Conservation (phyloP, 2,113 vertebrate species). For the Psephotus haematonotus region DNA sequence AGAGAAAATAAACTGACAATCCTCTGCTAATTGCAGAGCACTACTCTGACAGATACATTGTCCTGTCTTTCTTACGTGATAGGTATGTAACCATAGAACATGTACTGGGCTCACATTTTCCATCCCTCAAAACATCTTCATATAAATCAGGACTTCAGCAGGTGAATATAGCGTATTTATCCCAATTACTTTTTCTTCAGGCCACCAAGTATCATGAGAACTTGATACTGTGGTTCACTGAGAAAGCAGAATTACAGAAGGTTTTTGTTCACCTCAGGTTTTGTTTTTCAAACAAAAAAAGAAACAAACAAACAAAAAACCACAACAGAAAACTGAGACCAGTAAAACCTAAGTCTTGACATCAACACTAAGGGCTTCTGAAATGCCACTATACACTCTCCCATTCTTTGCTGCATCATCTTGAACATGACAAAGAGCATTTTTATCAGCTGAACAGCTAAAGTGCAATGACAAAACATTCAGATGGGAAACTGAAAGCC, state of each 20-base stretch:
- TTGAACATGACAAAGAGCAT: neutral
- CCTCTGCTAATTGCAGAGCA: neutral
- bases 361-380: neutral
- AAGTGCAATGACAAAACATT: neutral
- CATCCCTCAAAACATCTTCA: neutral
- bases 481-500: neutral
- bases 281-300: neutral
- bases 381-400: neutral
- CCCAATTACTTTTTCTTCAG: neutral
- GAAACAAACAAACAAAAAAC: neutral
- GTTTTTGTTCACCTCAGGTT: neutral
- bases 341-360: neutral
- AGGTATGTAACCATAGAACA: neutral
- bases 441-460: neutral
- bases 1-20: neutral
- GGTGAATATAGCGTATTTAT: neutral
- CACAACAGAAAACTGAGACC: neutral
- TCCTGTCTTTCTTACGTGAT: neutral
- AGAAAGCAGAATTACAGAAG: neutral
- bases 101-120: neutral
- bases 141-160: neutral
- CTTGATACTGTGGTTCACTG: neutral
- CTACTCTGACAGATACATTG: neutral
- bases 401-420: neutral
- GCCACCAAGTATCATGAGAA: fast-evolving